Conservation (phyloP, 2,113 vertebrate species). For the Leucosticte australis region DNA sequence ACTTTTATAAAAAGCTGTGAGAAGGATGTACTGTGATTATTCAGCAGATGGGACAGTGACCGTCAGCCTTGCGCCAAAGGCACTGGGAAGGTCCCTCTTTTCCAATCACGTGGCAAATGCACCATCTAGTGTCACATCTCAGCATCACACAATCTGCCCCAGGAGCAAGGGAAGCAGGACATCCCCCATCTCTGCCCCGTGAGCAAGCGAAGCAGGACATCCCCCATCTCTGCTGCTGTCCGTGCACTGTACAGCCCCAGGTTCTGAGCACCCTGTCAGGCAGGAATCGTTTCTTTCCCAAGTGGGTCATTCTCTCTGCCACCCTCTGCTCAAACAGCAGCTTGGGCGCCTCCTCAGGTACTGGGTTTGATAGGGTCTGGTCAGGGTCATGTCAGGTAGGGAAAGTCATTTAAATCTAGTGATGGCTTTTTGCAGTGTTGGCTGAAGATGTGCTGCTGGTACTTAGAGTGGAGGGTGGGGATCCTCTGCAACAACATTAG, state of each 20-base stretch:
- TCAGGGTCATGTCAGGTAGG: not conserved
- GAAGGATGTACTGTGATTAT: not conserved
- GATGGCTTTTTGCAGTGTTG: not conserved
- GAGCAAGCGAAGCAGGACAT: not conserved
- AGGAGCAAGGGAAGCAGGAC: not conserved
- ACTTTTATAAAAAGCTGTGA: not conserved
- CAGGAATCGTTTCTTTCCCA: not conserved
- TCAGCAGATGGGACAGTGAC: not conserved
- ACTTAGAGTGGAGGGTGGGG: not conserved
- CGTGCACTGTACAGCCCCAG: not conserved
- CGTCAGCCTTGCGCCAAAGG: accelerated
- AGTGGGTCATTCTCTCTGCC: not conserved
- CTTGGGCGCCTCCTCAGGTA: not conserved
- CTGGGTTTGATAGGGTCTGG: not conserved
- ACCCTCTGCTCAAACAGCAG: not conserved
- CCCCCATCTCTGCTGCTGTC: accelerated
- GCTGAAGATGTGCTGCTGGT: not conserved
- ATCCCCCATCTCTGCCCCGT: no score
- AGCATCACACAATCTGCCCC: not conserved
- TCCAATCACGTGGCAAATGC: not conserved
- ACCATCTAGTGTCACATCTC: conserved; percentile 34
- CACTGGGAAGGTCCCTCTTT: not conserved
- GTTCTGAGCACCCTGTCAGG: not conserved
- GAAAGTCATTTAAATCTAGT: not conserved
- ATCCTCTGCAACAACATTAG: not conserved